phyloP scores from a whole-genome alignment of 2,888 invertebrate genomes.

The Lepetodrilus schrolli region DNA sequence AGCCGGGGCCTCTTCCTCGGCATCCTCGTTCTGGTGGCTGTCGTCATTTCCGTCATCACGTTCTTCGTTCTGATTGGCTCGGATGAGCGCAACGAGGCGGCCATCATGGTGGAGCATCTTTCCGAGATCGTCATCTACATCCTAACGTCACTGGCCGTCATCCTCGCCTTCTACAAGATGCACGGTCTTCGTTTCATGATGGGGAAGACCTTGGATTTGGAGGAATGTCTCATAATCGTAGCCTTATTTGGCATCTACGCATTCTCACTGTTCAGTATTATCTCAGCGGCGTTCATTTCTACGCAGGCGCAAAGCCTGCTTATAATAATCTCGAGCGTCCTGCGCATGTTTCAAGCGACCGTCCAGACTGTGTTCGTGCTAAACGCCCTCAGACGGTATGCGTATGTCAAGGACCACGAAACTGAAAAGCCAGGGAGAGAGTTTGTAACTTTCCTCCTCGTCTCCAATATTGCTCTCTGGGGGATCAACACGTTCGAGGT shows the following conservation, averaged over 20 bases:
- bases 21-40: constrained; percentile 79
- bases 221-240: constrained; percentile 83
- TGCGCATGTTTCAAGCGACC: constrained; percentile 93
- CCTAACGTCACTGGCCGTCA: constrained; percentile 88
- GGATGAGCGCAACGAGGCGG: constrained; percentile 86
- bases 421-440: constrained; percentile 95
- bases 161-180: constrained; percentile 88
- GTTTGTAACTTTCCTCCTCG: constrained; percentile 94
- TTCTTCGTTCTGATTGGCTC: constrained; percentile 91
- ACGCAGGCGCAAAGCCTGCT: constrained; percentile 87
- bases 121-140: constrained; percentile 91
- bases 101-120: constrained; percentile 93
- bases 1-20: constrained; percentile 89
- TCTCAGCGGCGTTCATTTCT: constrained; percentile 89
- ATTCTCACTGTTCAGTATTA: constrained; percentile 93
- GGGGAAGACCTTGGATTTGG: constrained; percentile 49
- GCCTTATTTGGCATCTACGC: constrained; percentile 94
- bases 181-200: constrained; percentile 77
- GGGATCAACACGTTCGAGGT: constrained; percentile 91
- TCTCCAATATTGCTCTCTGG: constrained; percentile 97
- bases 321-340: constrained; percentile 90
- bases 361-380: constrained; percentile 94
- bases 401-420: constrained; percentile 92
- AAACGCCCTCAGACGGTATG: constrained; percentile 91
- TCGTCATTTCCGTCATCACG: constrained; percentile 84